Evolutionary conservation across 1,140 invertebrate species (phyloP), one percentile per base, ranked within the genome.

Genomic region (Aphidius ervi): DNA sequence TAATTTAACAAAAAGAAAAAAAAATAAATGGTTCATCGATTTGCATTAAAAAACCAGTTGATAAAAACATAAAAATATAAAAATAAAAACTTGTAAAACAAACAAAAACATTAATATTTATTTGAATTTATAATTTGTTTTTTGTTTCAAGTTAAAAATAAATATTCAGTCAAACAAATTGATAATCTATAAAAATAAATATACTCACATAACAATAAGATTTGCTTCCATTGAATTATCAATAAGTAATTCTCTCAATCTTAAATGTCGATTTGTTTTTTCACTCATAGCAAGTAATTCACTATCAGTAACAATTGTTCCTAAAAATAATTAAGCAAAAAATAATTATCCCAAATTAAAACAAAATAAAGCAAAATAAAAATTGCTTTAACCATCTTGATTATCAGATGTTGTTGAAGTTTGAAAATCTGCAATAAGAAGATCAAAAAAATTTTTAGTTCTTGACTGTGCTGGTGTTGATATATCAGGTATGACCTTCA

Each of bases 261-360:
- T 86, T 52, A 98, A 83, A 75, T 97, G 93, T 10, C 95, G 84
- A 75, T 94, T 90, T 5, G 93, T 96, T 79, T 97, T 96, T 64
- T 95, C 92, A 71, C 89, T 91, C 63, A 95, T 87, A 1, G 91
- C 87, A 40, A 90, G 64, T 56, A 95, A 74, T 74, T 97, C 94
- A 7, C 91, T 86, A 61, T 94, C 90, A 20, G 87, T 88, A n/a
- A 96, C 85, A 20, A 82, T 85, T n/a, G 82, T 72, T 46, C 81
- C 89, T 90, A 65, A n/a, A 78, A 78, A 56, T 64, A 49, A 16
- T 16, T 16, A 16, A 16, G 16, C 16, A 16, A 16, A 16, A 16
- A 16, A 56, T 39, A 42, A 40, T 50, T 43, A 45, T 31, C 23
- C 23, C 10, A 50, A 16, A 45, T 48, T 39, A 16, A 52, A 46